Conservation (phyloP, 2,797 vertebrate genomes). For the Bufotes viridis region DNA sequence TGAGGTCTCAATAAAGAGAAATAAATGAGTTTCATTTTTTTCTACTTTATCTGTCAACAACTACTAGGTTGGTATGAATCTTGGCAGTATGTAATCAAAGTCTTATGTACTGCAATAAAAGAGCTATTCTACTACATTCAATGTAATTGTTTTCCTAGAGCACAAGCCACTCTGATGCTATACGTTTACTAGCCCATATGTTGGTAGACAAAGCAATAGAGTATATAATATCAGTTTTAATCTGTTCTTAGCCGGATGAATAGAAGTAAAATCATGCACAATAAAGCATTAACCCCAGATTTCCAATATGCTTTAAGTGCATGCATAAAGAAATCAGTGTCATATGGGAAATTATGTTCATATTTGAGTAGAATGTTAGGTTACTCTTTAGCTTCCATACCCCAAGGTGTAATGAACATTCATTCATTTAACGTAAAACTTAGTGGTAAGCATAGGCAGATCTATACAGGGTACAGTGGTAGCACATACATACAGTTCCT, state of each 20-base stretch:
- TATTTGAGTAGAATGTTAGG: background rate
- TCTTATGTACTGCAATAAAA: slow-evolving; percentile 77
- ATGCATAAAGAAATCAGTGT: slow-evolving; percentile 2
- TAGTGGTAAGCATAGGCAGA: background rate
- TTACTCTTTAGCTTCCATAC: background rate
- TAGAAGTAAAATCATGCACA: slow-evolving; percentile 47
- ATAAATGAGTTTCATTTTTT: slow-evolving; percentile 79
- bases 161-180: slow-evolving; percentile 68
- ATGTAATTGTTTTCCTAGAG: slow-evolving; percentile 73
- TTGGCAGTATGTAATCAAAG: slow-evolving; percentile 77
- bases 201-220: slow-evolving; percentile 65
- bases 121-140: slow-evolving; percentile 73
- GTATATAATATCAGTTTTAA: slow-evolving; percentile 57
- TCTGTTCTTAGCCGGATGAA: slow-evolving; percentile 26
- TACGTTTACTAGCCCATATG: slow-evolving; percentile 66
- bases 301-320: background rate
- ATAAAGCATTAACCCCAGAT: slow-evolving; percentile 28
- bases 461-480: background rate
- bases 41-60: slow-evolving; percentile 81
- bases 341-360: background rate
- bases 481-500: background rate
- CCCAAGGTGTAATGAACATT: background rate
- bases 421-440: background rate
- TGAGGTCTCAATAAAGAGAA: slow-evolving; percentile 80
- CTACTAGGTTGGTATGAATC: slow-evolving; percentile 77